Conservation (phyloP, 2,888 invertebrate genomes). For the Lithophane socia region DNA sequence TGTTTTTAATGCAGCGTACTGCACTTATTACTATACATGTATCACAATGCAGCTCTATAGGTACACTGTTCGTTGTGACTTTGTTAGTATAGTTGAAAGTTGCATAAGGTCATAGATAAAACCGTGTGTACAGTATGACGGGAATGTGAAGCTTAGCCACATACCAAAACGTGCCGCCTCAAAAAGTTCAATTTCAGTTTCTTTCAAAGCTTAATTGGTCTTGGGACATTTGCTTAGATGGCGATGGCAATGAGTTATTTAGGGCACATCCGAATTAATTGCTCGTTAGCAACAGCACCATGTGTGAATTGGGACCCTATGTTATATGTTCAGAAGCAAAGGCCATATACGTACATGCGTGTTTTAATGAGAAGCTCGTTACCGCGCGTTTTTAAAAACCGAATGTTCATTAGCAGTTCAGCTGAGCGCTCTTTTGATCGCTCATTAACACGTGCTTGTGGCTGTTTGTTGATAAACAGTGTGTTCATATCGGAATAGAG, state of each 20-base stretch:
- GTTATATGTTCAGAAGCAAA: conserved; percentile 20
- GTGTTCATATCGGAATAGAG: conserved; percentile 29
- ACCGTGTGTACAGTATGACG: conserved; percentile 56
- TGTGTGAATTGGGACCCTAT: conserved; percentile 27
- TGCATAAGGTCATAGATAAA: conserved; percentile 72
- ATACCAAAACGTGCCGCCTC: conserved; percentile 24
- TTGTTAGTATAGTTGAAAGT: conserved; percentile 73
- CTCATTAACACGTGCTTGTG: conserved; percentile 49
- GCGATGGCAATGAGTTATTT: conserved; percentile 33
- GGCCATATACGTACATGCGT: neutral
- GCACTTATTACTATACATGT: conserved; percentile 18
- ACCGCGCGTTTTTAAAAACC: conserved; percentile 9
- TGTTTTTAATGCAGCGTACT: conserved; percentile 5
- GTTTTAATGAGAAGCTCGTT: conserved; percentile 48
- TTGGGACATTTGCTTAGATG: conserved; percentile 14
- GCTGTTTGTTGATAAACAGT: conserved; percentile 52
- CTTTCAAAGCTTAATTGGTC: conserved; percentile 55
- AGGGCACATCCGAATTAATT: conserved; percentile 47
- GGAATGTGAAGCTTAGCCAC: conserved; percentile 62
- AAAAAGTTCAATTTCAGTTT: conserved; percentile 19
- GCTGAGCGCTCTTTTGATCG: conserved; percentile 27
- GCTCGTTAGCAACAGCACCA: conserved; percentile 33
- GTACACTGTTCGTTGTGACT: conserved; percentile 48
- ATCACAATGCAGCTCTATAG: conserved; percentile 28
- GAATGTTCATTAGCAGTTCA: conserved; percentile 19